Evolutionary conservation across 1,140 invertebrate species (phyloP).

Genomic region (Ceratosolen fusciceps): DNA sequence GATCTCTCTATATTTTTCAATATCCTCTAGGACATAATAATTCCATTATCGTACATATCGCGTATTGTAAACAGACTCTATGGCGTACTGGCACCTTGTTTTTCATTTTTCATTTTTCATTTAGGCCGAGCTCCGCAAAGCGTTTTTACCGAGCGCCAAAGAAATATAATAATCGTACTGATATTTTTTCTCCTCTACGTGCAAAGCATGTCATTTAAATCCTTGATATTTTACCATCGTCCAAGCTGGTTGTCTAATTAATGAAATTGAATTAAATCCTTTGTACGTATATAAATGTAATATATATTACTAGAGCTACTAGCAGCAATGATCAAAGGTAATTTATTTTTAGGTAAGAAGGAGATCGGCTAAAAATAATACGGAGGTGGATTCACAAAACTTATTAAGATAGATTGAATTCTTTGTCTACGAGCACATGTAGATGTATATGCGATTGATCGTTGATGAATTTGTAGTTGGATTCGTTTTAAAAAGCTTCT

Average conservation of each 20-base stretch:
- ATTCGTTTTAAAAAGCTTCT: background rate
- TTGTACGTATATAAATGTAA: no score
- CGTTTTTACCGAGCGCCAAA: background rate
- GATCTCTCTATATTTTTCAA: background rate
- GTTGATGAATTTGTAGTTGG: background rate
- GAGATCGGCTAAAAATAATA: background rate
- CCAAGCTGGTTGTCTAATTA: no score
- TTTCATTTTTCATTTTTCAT: slow-evolving; percentile 45
- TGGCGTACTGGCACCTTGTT: slow-evolving; percentile 65
- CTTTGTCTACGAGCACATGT: background rate
- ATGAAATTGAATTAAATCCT: no score
- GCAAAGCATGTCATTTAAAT: no score
- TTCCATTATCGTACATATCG: slow-evolving; percentile 32
- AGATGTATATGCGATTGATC: no score
- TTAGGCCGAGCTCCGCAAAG: background rate
- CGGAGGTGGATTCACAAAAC: background rate
- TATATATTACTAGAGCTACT: no score
- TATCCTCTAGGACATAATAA: slow-evolving; percentile 13
- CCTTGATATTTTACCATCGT: no score
- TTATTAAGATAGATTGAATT: no score
- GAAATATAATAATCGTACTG: no score
- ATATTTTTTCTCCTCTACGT: no score
- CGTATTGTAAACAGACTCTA: slow-evolving; percentile 63
- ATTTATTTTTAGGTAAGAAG: background rate
- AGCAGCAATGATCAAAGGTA: no score